These are phyloP conservation scores for Acromyrmex echinatior DNA, from an alignment of 1,140 invertebrate species.

Conservation along the genomic window DNA sequence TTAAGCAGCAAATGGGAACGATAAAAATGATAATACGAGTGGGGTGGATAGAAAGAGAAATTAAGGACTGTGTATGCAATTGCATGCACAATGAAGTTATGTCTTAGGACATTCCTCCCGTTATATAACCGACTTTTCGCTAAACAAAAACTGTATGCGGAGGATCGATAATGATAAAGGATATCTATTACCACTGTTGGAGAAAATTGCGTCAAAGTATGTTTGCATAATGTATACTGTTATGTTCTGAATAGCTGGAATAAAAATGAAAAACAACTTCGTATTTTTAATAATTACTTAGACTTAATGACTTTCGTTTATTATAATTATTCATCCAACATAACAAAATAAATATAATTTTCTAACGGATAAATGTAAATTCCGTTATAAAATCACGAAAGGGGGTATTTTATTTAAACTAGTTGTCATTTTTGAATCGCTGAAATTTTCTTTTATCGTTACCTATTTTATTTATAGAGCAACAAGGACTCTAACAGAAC, in stretches of 20 bases:
- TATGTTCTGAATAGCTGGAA: not conserved
- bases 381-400: not conserved
- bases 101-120: slow-evolving; percentile 36
- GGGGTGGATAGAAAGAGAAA: not conserved
- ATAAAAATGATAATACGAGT: slow-evolving; percentile 40
- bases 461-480: not conserved
- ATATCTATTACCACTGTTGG: not conserved
- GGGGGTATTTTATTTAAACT: not conserved
- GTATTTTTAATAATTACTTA: not conserved
- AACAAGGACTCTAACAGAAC: not conserved
- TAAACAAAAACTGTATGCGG: slow-evolving; percentile 7
- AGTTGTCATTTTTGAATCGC: not conserved
- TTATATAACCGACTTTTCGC: slow-evolving; percentile 28
- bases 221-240: slow-evolving; percentile 22
- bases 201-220: slow-evolving; percentile 35
- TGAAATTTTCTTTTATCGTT: not conserved
- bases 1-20: not conserved
- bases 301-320: not conserved
- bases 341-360: slow-evolving; percentile 1
- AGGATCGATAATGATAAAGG: slow-evolving; percentile 53
- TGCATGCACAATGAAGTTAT: not conserved
- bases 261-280: not conserved
- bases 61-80: slow-evolving; percentile 2
- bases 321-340: slow-evolving; percentile 24
- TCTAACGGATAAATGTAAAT: not conserved